A percentile compares a stretch with the other conserved stretches of the same genome.
phyloP scores from a whole-genome alignment of 1,140 invertebrate species.

The Phortica variegata region DNA sequence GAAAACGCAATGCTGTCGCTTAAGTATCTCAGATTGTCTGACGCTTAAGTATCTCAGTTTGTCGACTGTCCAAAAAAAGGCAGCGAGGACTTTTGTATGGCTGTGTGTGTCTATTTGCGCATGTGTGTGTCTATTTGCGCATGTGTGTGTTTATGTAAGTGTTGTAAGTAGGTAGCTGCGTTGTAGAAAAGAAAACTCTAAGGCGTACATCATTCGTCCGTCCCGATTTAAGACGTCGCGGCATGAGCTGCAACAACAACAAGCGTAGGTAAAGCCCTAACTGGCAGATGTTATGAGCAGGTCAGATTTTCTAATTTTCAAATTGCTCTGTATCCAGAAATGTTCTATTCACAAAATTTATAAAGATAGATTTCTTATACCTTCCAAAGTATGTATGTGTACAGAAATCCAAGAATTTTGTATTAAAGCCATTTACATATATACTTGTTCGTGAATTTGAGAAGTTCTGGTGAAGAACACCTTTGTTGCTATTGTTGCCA shows the following conservation, averaged over 20 bases:
- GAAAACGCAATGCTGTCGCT: slow-evolving; percentile 22
- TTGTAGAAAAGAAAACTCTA: no score
- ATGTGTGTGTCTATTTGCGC: slow-evolving; percentile 25
- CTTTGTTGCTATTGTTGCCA: no score
- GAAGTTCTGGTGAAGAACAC: no score
- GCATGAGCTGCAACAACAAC: background rate
- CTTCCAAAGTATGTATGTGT: no score
- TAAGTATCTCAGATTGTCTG: slow-evolving; percentile 34
- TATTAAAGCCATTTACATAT: no score
- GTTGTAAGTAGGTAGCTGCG: slow-evolving; percentile 21
- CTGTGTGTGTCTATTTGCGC: background rate
- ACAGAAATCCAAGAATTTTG: no score
- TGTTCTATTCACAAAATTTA: no score
- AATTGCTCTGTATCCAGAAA: no score
- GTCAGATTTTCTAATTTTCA: slow-evolving; percentile 26
- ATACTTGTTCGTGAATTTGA: no score
- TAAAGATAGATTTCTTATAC: no score
- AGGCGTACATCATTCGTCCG: background rate
- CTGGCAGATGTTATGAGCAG: slow-evolving; percentile 24
- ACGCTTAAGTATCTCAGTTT: slow-evolving; percentile 39
- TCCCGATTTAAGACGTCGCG: slow-evolving; percentile 5
- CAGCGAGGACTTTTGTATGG: background rate
- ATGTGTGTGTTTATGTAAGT: slow-evolving; percentile 7
- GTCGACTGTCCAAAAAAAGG: background rate
- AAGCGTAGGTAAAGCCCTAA: background rate